Percentiles rank a stretch among this genome's conserved stretches.
Evolutionary conservation across 2,797 vertebrate genomes (phyloP).

Genomic region (Sandelia bainsii): DNA sequence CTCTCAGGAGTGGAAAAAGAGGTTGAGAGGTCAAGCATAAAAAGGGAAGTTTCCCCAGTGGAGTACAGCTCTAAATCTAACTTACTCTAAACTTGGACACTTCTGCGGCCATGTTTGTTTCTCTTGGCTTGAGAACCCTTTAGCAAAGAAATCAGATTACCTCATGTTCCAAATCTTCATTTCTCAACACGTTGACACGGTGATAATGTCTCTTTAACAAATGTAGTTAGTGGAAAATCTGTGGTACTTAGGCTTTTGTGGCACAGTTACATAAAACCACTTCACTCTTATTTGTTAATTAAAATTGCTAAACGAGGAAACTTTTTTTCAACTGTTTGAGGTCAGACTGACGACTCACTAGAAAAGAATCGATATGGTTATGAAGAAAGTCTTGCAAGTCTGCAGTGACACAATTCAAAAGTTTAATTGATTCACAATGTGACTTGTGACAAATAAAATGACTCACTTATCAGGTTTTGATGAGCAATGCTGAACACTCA

Average conservation of each 20-base stretch:
- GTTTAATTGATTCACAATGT: not conserved
- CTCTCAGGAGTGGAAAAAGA: constrained; percentile 85
- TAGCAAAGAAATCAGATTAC: constrained; percentile 57
- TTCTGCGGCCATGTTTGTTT: constrained; percentile 80
- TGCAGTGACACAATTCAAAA: not conserved
- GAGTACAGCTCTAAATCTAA: constrained; percentile 76
- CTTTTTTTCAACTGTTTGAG: not conserved
- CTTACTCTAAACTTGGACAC: constrained; percentile 80
- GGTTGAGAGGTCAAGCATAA: constrained; percentile 79
- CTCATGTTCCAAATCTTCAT: constrained; percentile 40
- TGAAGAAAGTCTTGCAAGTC: too few relatives aligned
- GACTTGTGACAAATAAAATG: not conserved
- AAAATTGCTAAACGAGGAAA: not conserved
- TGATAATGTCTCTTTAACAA: not conserved
- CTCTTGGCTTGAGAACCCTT: constrained; percentile 72
- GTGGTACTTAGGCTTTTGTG: not conserved
- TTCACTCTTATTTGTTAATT: not conserved
- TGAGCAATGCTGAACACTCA: not conserved
- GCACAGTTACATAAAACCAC: constrained; percentile 7
- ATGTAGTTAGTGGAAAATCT: constrained; percentile 3
- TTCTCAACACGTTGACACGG: constrained; percentile 11
- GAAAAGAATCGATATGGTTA: not conserved
- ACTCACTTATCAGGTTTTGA: constrained; percentile 15
- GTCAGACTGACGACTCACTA: not conserved
- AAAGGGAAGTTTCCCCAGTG: constrained; percentile 79